Conservation (phyloP, 2,888 invertebrate genomes). For the Temnothorax unifasciatus region DNA sequence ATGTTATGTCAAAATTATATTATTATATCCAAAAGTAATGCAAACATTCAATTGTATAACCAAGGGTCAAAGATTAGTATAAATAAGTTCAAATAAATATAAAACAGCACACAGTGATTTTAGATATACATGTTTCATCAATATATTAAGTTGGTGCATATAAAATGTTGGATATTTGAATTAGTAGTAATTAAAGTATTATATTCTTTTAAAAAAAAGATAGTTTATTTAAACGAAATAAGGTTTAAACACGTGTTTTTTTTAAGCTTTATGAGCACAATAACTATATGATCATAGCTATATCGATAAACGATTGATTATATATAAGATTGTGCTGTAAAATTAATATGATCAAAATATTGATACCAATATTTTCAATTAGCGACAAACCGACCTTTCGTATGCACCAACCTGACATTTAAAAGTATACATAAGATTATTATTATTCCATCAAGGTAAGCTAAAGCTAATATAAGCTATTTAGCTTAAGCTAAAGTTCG, state of each 20-base stretch:
- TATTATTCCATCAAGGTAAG: background rate
- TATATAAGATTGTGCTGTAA: background rate
- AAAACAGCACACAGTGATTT: conserved; percentile 31
- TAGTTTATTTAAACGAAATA: no score
- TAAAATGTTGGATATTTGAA: no score
- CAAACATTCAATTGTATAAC: background rate
- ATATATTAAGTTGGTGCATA: no score
- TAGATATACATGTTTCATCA: no score
- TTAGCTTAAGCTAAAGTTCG: background rate
- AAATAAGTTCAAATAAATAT: conserved; percentile 27
- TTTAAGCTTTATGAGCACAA: no score
- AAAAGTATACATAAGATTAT: background rate
- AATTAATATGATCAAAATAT: no score
- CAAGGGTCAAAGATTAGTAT: conserved; percentile 12
- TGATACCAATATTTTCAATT: no score
- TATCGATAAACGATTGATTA: background rate
- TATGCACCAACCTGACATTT: background rate
- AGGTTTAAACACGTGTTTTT: no score
- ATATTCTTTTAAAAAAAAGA: no score
- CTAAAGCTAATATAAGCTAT: background rate
- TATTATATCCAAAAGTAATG: background rate
- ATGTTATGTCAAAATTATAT: background rate
- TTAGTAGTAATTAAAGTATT: no score
- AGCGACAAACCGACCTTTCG: no score
- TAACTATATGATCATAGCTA: background rate